Base-by-base conservation (phyloP, 1,140 invertebrate genomes). In the Eumeta japonica region DNA sequence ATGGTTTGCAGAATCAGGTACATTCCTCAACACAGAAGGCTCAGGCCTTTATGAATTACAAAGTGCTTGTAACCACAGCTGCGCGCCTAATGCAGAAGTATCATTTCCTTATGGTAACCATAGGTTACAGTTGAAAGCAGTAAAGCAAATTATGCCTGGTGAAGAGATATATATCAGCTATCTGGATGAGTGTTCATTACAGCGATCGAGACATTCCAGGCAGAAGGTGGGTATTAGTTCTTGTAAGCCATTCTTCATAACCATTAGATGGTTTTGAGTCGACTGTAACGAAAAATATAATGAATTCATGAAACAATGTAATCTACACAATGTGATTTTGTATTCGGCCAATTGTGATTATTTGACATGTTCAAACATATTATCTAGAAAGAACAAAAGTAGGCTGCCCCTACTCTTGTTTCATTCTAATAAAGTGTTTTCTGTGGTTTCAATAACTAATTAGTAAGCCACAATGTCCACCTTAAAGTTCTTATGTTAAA, bases 161-260 rank as follows among this genome's bases (percentile, higher is more conserved):
- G 89, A 97, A 45, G 93, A 97, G 75, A 92, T 97, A 45, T 88
- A 80, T 46, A 94, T 94, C 50, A 90, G 87, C 40, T 97, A 97
- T 67, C 77, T 97, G 39, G 90, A 93, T 62, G 89, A 93, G 39
- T 96, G 92, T 60, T 78, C 80, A 15, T 48, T 90, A 28, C 78
- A 82, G 36, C 77, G 91, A 36, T 94, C 90, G 43, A 79, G 92
- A 49, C 87, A 96, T 77, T 88, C 87, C 4, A 78, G 94, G 49
- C 88, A 90, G 49, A 94, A 92, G 77, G 83, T 88, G 58, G 53
- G 33, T 28, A 20, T 20, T 2, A 16, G n/a, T 32, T 27, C n/a
- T n/a, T n/a, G n/a, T n/a, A n/a, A n/a, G n/a, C n/a, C n/a, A n/a
- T n/a, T n/a, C 29, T 9, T 5, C 13, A 14, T 31, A 11, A 7